Percentiles rank a stretch among this genome's conserved stretches.
These are phyloP conservation scores for Squalus acanthias DNA, from an alignment of 2,797 vertebrate genomes.

Conservation along the genomic window DNA sequence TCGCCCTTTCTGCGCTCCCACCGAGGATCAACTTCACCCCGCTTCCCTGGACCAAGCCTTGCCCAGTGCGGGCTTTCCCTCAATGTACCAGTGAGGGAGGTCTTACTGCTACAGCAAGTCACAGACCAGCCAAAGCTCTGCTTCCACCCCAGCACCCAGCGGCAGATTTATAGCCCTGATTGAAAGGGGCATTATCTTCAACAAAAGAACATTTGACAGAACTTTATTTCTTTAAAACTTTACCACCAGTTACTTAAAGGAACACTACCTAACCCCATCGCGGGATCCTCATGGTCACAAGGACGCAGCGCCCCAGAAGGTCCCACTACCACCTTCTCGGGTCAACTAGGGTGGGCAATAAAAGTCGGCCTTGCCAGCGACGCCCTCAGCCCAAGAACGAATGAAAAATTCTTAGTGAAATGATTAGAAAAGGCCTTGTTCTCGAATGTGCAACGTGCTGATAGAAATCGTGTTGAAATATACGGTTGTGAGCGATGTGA, in stretches of 20 bases:
- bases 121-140: too few species aligned
- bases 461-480: background rate
- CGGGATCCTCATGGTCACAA: background rate
- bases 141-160: too few species aligned
- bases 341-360: background rate
- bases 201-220: background rate
- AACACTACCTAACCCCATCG: background rate
- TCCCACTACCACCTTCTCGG: background rate
- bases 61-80: background rate
- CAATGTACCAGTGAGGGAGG: too few species aligned
- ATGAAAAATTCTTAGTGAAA: background rate
- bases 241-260: background rate
- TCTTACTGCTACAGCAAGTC: too few species aligned
- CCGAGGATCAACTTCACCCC: background rate
- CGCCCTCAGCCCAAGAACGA: background rate
- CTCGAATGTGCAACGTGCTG: too few species aligned
- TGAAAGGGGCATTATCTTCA: background rate
- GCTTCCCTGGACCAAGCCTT: too few species aligned
- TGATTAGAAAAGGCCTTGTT: too few species aligned
- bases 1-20: too few species aligned
- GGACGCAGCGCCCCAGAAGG: background rate
- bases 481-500: background rate
- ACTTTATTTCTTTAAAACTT: background rate
- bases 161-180: too few species aligned
- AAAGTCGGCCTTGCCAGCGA: background rate